Conservation (phyloP, 2,113 vertebrate genomes). For the Gymnorhina tibicen region DNA sequence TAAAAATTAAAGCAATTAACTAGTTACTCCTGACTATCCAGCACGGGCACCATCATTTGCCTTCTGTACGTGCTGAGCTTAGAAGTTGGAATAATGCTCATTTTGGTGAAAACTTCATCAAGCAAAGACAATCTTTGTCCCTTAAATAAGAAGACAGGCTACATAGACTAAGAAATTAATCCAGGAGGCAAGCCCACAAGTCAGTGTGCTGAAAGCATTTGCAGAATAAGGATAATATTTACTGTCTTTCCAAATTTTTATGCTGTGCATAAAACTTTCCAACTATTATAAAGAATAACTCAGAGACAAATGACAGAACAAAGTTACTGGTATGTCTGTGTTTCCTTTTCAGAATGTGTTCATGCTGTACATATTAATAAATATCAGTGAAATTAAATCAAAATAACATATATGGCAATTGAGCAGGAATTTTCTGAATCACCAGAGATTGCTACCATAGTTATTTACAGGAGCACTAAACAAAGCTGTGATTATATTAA, state of each 20-base stretch:
- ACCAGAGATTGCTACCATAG: not conserved
- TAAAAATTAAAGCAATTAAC: constrained; percentile 52
- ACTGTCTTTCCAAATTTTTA: not conserved
- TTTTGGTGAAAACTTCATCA: not conserved
- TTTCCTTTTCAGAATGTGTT: not conserved
- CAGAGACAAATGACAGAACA: not conserved
- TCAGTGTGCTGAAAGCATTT: not conserved
- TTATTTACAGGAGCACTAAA: not conserved
- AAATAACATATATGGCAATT: not conserved
- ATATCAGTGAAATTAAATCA: not conserved
- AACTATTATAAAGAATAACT: not conserved
- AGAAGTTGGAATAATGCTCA: not conserved
- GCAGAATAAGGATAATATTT: not conserved
- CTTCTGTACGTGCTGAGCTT: not conserved
- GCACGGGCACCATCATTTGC: not conserved
- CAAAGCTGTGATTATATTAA: not conserved
- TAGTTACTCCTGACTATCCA: constrained; percentile 9
- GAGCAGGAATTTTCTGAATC: not conserved
- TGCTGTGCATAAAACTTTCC: not conserved
- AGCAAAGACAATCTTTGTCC: not conserved
- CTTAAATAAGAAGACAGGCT: not conserved
- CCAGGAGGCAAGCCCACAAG: not conserved
- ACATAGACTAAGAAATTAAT: not conserved
- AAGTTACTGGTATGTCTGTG: not conserved
- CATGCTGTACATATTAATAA: not conserved